Percentiles rank a stretch among this genome's conserved stretches.
These are phyloP conservation scores for Cnemophilus loriae DNA, from an alignment of 2,113 vertebrate species.

Conservation along the genomic window DNA sequence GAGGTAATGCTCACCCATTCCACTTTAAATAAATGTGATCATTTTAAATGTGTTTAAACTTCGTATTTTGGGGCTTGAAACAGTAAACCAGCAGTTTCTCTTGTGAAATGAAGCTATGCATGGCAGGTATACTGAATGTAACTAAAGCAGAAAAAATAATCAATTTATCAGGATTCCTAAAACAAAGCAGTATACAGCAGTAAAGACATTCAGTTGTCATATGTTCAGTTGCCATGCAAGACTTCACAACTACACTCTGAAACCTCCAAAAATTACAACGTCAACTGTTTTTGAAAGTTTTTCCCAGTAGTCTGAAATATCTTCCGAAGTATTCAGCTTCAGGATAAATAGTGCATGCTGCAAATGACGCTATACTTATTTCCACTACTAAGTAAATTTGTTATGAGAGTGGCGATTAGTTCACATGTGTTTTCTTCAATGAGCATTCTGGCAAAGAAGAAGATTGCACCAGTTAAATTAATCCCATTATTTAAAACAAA, in stretches of 20 bases:
- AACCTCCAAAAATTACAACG: neutral
- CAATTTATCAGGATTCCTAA: neutral
- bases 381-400: neutral
- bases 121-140: neutral
- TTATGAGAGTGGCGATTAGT: neutral
- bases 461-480: neutral
- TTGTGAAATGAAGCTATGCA: neutral
- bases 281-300: neutral
- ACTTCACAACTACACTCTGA: neutral
- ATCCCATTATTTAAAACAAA: neutral
- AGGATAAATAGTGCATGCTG: neutral
- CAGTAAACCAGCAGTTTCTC: neutral
- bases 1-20: neutral
- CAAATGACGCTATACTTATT: neutral
- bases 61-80: neutral
- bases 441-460: neutral
- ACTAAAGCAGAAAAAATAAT: neutral
- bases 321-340: neutral
- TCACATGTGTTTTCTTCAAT: neutral
- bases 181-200: neutral
- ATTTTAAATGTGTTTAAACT: neutral
- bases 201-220: neutral
- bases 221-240: neutral
- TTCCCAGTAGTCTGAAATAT: neutral
- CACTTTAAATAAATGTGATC: neutral